phyloP scores from a whole-genome alignment of 2,888 invertebrate species.

The Spatulosminthurus flaviceps region DNA sequence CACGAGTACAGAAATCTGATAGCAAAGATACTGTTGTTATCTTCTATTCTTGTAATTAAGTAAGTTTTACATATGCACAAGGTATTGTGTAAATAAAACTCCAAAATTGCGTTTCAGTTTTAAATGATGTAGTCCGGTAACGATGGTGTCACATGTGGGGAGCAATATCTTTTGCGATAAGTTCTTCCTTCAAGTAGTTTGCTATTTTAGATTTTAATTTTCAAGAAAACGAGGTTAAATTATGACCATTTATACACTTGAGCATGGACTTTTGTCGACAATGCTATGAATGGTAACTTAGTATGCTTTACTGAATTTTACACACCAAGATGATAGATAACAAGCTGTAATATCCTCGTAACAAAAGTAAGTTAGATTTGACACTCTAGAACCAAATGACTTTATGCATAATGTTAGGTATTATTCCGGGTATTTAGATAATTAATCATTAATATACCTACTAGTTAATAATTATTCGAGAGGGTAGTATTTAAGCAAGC shows the following conservation, averaged over 20 bases:
- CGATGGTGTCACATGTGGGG: conserved; percentile 1
- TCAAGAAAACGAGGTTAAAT: background rate
- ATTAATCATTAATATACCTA: background rate
- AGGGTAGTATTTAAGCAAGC: background rate
- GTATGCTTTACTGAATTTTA: background rate
- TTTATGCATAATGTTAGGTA: conserved; percentile 20
- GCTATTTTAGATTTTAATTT: background rate
- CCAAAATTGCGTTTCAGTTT: conserved; percentile 9
- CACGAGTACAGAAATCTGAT: conserved; percentile 18
- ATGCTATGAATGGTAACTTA: background rate
- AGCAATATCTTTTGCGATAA: background rate
- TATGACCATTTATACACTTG: background rate
- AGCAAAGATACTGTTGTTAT: conserved; percentile 15
- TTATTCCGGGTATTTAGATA: background rate
- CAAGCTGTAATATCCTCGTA: conserved; percentile 25
- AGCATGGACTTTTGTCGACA: background rate
- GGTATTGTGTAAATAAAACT: conserved; percentile 6
- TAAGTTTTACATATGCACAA: conserved; percentile 26
- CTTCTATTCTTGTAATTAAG: conserved; percentile 30
- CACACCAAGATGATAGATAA: background rate
- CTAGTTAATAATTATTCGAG: background rate
- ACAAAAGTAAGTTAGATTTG: conserved; percentile 16
- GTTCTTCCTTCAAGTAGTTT: background rate
- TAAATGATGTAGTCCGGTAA: conserved; percentile 8
- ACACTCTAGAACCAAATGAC: conserved; percentile 30